These are phyloP conservation scores for Ochropacha duplaris DNA, from an alignment of 2,888 invertebrate species.

Conservation along the genomic window DNA sequence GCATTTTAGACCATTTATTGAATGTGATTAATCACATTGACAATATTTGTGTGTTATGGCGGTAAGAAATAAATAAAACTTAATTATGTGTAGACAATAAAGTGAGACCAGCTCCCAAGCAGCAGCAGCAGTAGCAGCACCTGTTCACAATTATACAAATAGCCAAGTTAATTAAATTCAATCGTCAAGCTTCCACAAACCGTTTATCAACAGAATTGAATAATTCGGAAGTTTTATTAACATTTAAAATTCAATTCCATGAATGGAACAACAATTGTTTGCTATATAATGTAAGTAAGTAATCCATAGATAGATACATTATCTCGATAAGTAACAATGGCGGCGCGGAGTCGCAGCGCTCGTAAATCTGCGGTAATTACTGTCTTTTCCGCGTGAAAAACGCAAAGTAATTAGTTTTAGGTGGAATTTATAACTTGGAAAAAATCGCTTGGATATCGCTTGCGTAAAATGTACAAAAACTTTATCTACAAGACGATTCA, in stretches of 20 bases:
- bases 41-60: too few relatives aligned
- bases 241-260: conserved; percentile 4
- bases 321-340: not conserved
- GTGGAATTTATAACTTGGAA: conserved; percentile 13
- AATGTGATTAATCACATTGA: too few relatives aligned
- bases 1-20: too few relatives aligned
- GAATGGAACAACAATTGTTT: conserved; percentile 21
- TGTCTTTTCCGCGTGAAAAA: conserved; percentile 23
- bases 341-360: conserved; percentile 5
- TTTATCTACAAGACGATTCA: too few relatives aligned
- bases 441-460: conserved; percentile 4
- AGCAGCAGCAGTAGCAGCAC: too few relatives aligned
- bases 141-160: too few relatives aligned
- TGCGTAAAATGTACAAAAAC: not conserved
- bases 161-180: not conserved
- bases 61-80: too few relatives aligned
- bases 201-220: not conserved
- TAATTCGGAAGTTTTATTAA: not conserved
- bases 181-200: not conserved
- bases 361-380: conserved; percentile 24
- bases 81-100: too few relatives aligned
- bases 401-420: conserved; percentile 23
- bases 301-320: conserved; percentile 7
- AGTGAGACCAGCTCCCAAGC: too few relatives aligned
- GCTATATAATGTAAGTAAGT: conserved; percentile 15